Conservation (phyloP, 2,888 invertebrate genomes). For the Orchesella flavescens region DNA sequence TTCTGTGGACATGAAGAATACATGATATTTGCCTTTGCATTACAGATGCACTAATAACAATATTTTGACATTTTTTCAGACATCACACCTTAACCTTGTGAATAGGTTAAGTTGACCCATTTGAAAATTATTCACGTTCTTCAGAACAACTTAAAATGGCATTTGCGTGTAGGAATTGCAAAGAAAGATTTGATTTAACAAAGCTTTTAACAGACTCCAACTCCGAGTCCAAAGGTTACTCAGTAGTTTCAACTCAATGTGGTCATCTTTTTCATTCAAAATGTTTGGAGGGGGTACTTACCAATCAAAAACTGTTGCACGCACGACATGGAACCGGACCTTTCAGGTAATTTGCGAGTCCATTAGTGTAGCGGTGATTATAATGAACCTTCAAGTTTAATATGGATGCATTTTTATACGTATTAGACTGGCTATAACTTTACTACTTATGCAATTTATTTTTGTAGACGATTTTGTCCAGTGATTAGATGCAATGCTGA, state of each 20-base stretch:
- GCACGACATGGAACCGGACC: constrained; percentile 59
- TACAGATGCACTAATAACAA: too few species aligned
- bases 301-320: constrained; percentile 63
- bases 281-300: constrained; percentile 63
- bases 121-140: neutral
- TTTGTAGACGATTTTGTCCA: constrained; percentile 59
- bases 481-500: constrained; percentile 42
- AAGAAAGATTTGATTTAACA: constrained; percentile 39
- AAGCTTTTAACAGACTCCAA: constrained; percentile 9
- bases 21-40: too few species aligned
- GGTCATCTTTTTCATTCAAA: constrained; percentile 65
- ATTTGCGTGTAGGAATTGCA: constrained; percentile 62
- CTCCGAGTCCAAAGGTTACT: constrained; percentile 18
- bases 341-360: constrained; percentile 44
- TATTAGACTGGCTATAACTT: too few species aligned
- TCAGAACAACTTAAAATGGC: constrained; percentile 5
- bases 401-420: too few species aligned
- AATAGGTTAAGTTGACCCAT: neutral
- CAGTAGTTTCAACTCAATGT: constrained; percentile 51
- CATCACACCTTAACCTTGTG: neutral
- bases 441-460: neutral
- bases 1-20: too few species aligned
- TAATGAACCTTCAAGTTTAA: too few species aligned
- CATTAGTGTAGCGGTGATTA: too few species aligned
- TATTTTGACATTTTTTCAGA: neutral